phyloP scores from a whole-genome alignment of 2,888 invertebrate species.

The Mactromeris polynyma region DNA sequence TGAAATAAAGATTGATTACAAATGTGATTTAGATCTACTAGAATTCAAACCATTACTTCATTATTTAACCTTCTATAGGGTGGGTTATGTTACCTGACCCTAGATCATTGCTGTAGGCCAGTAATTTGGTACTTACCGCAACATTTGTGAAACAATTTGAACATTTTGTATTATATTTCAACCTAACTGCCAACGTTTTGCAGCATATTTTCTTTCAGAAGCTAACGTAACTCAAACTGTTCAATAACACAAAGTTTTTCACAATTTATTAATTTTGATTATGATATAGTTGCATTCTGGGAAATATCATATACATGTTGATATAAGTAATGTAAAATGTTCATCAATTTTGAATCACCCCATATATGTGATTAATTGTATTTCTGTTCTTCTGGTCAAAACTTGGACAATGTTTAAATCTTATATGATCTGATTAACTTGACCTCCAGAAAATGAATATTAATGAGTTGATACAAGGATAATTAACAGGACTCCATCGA shows the following conservation, averaged over 20 bases:
- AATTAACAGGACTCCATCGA: background rate
- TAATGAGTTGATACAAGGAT: background rate
- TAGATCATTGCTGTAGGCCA: background rate
- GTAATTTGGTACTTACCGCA: background rate
- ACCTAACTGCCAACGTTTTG: background rate
- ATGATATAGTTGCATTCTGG: no score
- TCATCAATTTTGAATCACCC: background rate
- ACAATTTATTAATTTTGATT: no score
- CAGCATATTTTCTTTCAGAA: background rate
- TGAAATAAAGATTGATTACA: background rate
- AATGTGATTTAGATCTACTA: background rate
- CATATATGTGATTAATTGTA: no score
- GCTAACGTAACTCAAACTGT: no score
- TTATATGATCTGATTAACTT: background rate
- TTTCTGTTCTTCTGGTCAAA: no score
- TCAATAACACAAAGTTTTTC: no score
- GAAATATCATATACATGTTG: no score
- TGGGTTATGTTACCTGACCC: background rate
- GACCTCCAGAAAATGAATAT: background rate
- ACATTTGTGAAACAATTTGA: constrained; percentile 4
- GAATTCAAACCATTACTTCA: background rate
- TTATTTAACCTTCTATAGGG: background rate
- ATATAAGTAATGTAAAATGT: background rate
- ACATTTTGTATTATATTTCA: background rate
- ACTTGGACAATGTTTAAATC: background rate